Conservation (phyloP, 2,888 invertebrate species). For the Volucella inflata region DNA sequence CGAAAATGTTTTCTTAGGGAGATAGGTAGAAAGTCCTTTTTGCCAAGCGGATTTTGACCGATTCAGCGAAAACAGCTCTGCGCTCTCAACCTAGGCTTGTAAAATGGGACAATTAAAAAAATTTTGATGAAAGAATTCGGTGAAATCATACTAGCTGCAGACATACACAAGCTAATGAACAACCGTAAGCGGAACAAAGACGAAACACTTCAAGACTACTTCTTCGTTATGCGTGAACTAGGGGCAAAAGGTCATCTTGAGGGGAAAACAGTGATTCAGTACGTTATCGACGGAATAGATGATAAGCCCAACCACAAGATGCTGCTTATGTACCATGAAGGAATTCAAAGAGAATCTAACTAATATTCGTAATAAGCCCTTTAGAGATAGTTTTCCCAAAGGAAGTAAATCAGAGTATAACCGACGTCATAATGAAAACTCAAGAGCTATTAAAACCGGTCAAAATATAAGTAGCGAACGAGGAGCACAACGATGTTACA, state of each 20-base stretch:
- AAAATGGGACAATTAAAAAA: neutral
- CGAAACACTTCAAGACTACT: too few relatives aligned
- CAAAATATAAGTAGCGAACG: too few relatives aligned
- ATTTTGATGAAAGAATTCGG: neutral
- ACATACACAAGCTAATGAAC: neutral
- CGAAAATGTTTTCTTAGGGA: too few relatives aligned
- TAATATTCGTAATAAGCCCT: too few relatives aligned
- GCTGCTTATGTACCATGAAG: neutral
- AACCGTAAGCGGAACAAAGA: too few relatives aligned
- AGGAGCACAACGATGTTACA: too few relatives aligned
- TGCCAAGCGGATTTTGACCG: neutral
- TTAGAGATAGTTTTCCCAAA: too few relatives aligned
- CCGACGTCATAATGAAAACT: too few relatives aligned
- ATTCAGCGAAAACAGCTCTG: neutral
- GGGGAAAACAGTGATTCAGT: conserved; percentile 8
- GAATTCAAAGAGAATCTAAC: too few relatives aligned
- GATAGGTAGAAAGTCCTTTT: neutral
- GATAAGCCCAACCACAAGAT: too few relatives aligned
- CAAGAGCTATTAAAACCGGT: too few relatives aligned
- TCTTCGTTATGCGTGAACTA: neutral
- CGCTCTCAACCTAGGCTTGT: neutral
- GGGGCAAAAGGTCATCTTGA: conserved; percentile 1
- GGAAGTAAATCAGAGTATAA: too few relatives aligned
- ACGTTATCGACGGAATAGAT: neutral
- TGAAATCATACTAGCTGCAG: neutral